phyloP scores from a whole-genome alignment of 1,140 invertebrate species.

The Habropoda laboriosa region DNA sequence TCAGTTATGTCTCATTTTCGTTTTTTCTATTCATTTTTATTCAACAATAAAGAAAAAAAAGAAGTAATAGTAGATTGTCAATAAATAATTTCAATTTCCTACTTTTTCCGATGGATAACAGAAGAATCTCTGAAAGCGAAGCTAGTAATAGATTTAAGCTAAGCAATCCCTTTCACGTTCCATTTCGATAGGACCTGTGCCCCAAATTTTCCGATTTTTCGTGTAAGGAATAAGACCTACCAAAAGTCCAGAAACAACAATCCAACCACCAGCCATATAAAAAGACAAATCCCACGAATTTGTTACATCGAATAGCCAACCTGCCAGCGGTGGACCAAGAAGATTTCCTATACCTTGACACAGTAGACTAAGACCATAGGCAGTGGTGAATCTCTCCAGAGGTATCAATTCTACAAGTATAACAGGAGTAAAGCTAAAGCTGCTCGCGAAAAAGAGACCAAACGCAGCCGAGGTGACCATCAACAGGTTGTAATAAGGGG shows the following conservation, averaged over 20 bases:
- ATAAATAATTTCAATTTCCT: neutral
- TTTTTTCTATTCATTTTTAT: neutral
- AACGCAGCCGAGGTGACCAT: conserved; percentile 85
- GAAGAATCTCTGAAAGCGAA: neutral
- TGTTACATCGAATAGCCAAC: conserved; percentile 87
- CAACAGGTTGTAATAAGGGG: conserved; percentile 84
- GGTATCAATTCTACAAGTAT: conserved; percentile 92
- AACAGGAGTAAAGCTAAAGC: conserved; percentile 93
- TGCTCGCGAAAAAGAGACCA: conserved; percentile 92
- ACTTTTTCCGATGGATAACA: neutral
- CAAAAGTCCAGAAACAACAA: conserved; percentile 89
- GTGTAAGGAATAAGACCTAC: conserved; percentile 86
- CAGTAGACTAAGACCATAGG: conserved; percentile 92
- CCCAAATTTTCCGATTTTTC: conserved; percentile 85
- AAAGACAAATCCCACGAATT: conserved; percentile 88
- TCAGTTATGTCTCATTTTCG: too few species aligned
- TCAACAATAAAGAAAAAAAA: neutral
- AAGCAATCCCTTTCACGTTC: conserved; percentile 70
- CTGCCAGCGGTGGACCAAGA: conserved; percentile 86
- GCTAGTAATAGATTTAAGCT: conserved; percentile 25
- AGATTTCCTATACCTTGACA: conserved; percentile 91
- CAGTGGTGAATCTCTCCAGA: conserved; percentile 91
- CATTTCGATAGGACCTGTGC: conserved; percentile 84
- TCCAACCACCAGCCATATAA: conserved; percentile 88
- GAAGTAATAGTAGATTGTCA: neutral